Percentiles rank a stretch among this genome's conserved stretches.
Evolutionary conservation across 2,888 invertebrate genomes (phyloP).

Genomic region (Philereme vetulata): DNA sequence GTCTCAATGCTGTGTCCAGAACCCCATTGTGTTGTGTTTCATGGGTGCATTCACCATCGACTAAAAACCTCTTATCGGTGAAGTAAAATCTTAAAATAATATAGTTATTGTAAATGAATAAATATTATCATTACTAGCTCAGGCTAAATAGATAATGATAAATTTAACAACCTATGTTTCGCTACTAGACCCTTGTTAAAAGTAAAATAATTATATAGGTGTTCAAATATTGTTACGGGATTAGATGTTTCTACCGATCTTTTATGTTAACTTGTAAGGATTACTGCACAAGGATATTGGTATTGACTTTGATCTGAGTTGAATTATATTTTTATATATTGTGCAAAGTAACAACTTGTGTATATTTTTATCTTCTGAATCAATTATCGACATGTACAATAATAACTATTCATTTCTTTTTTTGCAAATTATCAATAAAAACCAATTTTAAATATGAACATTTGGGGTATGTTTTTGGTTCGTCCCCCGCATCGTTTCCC

Average conservation of each 20-base stretch:
- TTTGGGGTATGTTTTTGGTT: slow-evolving; percentile 58
- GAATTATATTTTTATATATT: slow-evolving; percentile 82
- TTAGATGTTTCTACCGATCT: slow-evolving; percentile 78
- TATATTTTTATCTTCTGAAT: slow-evolving; percentile 82
- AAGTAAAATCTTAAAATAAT: slow-evolving; percentile 69
- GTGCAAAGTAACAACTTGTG: slow-evolving; percentile 75
- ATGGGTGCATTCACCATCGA: slow-evolving; percentile 46
- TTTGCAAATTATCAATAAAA: slow-evolving; percentile 82
- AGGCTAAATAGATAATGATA: slow-evolving; percentile 61
- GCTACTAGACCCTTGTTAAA: slow-evolving; percentile 81
- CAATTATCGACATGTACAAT: slow-evolving; percentile 83
- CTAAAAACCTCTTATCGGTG: slow-evolving; percentile 62
- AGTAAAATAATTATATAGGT: slow-evolving; percentile 76
- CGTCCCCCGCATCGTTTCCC: slow-evolving; percentile 46
- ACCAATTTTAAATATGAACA: slow-evolving; percentile 79
- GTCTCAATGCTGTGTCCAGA: slow-evolving; percentile 54
- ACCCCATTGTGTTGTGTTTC: slow-evolving; percentile 24
- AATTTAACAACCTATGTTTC: slow-evolving; percentile 73
- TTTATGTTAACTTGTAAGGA: slow-evolving; percentile 77
- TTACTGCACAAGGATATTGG: slow-evolving; percentile 83
- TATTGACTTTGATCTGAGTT: slow-evolving; percentile 81
- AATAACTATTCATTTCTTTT: slow-evolving; percentile 73
- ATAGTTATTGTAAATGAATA: slow-evolving; percentile 80
- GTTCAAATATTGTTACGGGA: slow-evolving; percentile 82
- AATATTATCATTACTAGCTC: slow-evolving; percentile 79